Conservation (phyloP, 1,140 invertebrate species). For the Papilio glaucus region DNA sequence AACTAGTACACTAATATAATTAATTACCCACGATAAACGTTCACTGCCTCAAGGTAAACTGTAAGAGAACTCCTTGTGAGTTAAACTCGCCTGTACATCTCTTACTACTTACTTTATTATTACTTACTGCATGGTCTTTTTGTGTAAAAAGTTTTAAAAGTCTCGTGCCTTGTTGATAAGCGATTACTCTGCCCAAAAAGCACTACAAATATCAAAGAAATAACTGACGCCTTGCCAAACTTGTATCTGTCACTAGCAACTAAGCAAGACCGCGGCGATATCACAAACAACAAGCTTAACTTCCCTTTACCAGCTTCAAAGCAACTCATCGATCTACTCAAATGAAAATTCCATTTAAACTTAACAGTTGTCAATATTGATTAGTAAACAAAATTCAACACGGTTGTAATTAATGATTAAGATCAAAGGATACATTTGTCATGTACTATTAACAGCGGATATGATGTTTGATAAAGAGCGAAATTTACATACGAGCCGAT, state of each 20-base stretch:
- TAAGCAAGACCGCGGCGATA: too few species aligned
- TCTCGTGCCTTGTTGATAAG: too few species aligned
- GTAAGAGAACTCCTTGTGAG: too few species aligned
- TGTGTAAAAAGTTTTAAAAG: too few species aligned
- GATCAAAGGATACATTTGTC: conserved; percentile 22
- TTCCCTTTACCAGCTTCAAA: not conserved
- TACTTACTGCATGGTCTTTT: too few species aligned
- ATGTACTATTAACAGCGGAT: conserved; percentile 19
- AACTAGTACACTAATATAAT: too few species aligned
- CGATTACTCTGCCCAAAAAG: not conserved
- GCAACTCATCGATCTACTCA: not conserved
- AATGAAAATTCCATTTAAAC: not conserved
- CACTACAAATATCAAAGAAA: not conserved
- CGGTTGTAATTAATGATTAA: not conserved
- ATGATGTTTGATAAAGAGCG: conserved; percentile 4
- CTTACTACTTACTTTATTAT: too few species aligned
- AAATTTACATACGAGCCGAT: conserved; percentile 28
- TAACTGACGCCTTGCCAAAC: not conserved
- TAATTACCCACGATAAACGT: too few species aligned
- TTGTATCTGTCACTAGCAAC: not conserved
- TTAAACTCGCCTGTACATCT: too few species aligned
- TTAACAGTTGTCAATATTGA: not conserved
- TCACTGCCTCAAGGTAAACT: too few species aligned
- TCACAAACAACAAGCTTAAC: too few species aligned
- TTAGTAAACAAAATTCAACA: not conserved